These are phyloP conservation scores for Antheraea pernyi DNA, from an alignment of 1,140 invertebrate genomes.

Conservation along the genomic window DNA sequence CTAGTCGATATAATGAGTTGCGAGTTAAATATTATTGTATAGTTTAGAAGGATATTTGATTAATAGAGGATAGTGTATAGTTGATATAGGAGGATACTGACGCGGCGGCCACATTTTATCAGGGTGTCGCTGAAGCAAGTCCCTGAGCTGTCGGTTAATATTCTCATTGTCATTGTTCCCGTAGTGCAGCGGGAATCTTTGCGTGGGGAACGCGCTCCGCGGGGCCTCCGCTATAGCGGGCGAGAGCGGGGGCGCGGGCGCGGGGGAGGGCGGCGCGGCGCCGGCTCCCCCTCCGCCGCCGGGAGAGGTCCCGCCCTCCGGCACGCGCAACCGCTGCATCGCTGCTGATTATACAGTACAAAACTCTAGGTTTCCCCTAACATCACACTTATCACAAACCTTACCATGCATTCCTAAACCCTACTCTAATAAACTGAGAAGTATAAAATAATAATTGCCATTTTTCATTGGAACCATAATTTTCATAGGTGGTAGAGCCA, in stretches of 20 bases:
- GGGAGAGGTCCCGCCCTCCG: slow-evolving; percentile 40
- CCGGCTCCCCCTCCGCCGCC: slow-evolving; percentile 12
- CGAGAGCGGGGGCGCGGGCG: slow-evolving; percentile 17
- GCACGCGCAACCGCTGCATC: slow-evolving; percentile 59
- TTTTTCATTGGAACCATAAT: too few species aligned
- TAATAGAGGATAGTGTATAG: not conserved
- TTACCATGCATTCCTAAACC: not conserved
- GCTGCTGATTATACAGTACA: slow-evolving; percentile 40
- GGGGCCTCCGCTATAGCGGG: slow-evolving; percentile 40
- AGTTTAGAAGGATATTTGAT: too few species aligned
- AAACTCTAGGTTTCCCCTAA: not conserved
- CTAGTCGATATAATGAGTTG: too few species aligned
- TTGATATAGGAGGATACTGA: slow-evolving; percentile 27
- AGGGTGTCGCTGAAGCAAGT: slow-evolving; percentile 88
- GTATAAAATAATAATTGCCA: too few species aligned
- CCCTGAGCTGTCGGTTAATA: slow-evolving; percentile 87
- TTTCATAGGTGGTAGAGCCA: too few species aligned
- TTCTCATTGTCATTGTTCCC: slow-evolving; percentile 62
- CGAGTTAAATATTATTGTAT: too few species aligned
- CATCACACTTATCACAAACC: not conserved
- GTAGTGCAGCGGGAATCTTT: slow-evolving; percentile 61
- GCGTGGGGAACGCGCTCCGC: slow-evolving; percentile 53
- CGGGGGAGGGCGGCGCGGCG: slow-evolving; percentile 3
- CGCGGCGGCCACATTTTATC: slow-evolving; percentile 75
- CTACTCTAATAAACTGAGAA: too few species aligned